Evolutionary conservation across 2,888 invertebrate genomes (phyloP).

Genomic region (Leucophenga maculata): DNA sequence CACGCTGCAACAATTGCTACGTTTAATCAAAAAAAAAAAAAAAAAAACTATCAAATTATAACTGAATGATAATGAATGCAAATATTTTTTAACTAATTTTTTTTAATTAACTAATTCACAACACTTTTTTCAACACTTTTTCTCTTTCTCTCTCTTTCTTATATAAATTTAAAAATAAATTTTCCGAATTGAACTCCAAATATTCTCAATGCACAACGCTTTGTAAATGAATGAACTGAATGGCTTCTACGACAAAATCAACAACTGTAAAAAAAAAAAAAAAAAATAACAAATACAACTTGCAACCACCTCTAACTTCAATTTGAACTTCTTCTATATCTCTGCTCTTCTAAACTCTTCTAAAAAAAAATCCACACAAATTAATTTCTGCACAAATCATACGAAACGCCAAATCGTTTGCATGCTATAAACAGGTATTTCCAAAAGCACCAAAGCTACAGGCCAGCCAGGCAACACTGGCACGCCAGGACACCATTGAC

Average conservation of each 20-base stretch:
- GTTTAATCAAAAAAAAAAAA: neutral
- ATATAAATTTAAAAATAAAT: no score
- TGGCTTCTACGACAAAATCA: constrained; percentile 28
- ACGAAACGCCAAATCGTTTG: constrained; percentile 24
- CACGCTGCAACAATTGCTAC: constrained; percentile 27
- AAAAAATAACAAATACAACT: neutral
- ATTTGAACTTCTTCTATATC: constrained; percentile 24
- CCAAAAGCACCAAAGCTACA: constrained; percentile 81
- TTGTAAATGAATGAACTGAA: constrained; percentile 29
- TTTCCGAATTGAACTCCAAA: no score
- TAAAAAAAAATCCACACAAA: no score
- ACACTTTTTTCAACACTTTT: neutral
- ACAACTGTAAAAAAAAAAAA: neutral
- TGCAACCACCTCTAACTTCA: neutral
- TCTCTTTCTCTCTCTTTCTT: constrained; percentile 16
- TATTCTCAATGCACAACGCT: constrained; percentile 18
- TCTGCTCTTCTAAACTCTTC: constrained; percentile 26
- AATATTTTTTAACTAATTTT: no score
- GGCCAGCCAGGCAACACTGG: constrained; percentile 74
- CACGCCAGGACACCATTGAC: constrained; percentile 85
- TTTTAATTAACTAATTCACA: neutral
- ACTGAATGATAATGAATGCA: neutral
- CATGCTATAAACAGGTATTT: constrained; percentile 73
- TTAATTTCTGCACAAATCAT: no score
- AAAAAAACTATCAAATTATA: neutral